Conservation (phyloP, 2,797 vertebrate species). For the Danio jaintianensis region DNA sequence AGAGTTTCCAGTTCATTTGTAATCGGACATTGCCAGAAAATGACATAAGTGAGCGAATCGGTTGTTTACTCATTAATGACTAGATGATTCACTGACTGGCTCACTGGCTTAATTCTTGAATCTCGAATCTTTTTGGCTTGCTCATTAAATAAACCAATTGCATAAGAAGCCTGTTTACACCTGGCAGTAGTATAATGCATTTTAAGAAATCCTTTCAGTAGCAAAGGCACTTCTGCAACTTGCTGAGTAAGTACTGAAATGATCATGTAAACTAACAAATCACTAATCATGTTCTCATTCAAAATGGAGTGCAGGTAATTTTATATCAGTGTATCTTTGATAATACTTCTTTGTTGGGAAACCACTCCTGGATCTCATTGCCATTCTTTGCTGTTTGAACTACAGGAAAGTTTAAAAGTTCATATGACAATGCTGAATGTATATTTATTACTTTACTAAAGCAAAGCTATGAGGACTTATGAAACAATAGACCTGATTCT, state of each 20-base stretch:
- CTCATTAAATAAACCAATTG: neutral
- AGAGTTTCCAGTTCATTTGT: neutral
- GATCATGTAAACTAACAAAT: too few species aligned
- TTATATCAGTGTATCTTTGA: too few species aligned
- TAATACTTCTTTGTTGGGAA: too few species aligned
- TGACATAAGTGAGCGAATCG: neutral
- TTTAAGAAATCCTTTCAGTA: too few species aligned
- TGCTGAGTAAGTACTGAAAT: too few species aligned
- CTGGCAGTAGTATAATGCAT: too few species aligned
- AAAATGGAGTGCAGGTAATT: too few species aligned
- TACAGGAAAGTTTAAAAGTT: neutral
- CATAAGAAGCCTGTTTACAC: too few species aligned
- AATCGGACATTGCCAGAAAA: neutral
- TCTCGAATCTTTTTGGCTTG: neutral
- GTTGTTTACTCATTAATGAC: neutral
- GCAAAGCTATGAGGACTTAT: neutral
- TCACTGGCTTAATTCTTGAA: neutral
- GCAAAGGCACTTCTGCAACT: too few species aligned
- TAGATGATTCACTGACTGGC: neutral
- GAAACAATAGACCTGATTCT: neutral
- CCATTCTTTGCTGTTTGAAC: too few species aligned
- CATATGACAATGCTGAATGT: neutral
- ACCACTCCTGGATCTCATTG: too few species aligned
- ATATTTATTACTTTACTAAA: neutral
- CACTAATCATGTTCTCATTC: too few species aligned